A percentile compares a stretch with the other conserved stretches of the same genome.
These are phyloP conservation scores for Psettodes erumei DNA, from an alignment of 2,113 vertebrate species.

Conservation along the genomic window DNA sequence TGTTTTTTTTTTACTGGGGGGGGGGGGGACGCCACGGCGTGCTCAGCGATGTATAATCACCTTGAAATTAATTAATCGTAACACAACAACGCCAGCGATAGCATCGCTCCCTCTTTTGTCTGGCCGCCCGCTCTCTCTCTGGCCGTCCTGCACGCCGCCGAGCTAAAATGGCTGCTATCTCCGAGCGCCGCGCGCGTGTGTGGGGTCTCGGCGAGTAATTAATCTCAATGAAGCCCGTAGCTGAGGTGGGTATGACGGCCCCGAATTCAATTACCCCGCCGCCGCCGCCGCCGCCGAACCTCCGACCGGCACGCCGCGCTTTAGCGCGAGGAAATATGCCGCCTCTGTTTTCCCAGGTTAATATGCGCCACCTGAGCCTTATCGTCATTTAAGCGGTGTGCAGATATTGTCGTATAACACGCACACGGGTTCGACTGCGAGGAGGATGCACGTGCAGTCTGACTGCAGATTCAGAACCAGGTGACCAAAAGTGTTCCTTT, in stretches of 20 bases:
- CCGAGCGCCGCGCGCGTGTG: slow-evolving; percentile 82
- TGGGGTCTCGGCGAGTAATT: slow-evolving; percentile 91
- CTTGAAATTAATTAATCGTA: slow-evolving; percentile 86
- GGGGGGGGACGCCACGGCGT: slow-evolving; percentile 47
- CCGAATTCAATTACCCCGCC: slow-evolving; percentile 84
- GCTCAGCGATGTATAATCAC: slow-evolving; percentile 81
- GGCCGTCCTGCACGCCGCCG: slow-evolving; percentile 78
- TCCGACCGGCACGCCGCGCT: too few species aligned
- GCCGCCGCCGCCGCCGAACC: slow-evolving; percentile 18
- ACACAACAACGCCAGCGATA: slow-evolving; percentile 79
- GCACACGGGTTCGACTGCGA: too few species aligned
- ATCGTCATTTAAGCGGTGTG: slow-evolving; percentile 80
- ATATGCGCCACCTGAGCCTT: slow-evolving; percentile 98
- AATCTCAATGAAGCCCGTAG: slow-evolving; percentile 97
- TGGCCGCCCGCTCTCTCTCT: slow-evolving; percentile 69
- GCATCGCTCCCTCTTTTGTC: slow-evolving; percentile 78
- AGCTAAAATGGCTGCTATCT: slow-evolving; percentile 88
- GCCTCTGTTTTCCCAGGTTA: slow-evolving; percentile 92
- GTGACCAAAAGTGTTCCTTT: slow-evolving; percentile 7
- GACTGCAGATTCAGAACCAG: neutral
- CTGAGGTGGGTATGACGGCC: slow-evolving; percentile 93
- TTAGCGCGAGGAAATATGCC: slow-evolving; percentile 49
- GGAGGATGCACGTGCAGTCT: too few species aligned
- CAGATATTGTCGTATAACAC: slow-evolving; percentile 67
- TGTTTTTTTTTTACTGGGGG: slow-evolving; percentile 14